Evolutionary conservation across 2,113 vertebrate species (phyloP), one percentile per base, ranked within the genome.

Genomic region (Carlito syrichta): DNA sequence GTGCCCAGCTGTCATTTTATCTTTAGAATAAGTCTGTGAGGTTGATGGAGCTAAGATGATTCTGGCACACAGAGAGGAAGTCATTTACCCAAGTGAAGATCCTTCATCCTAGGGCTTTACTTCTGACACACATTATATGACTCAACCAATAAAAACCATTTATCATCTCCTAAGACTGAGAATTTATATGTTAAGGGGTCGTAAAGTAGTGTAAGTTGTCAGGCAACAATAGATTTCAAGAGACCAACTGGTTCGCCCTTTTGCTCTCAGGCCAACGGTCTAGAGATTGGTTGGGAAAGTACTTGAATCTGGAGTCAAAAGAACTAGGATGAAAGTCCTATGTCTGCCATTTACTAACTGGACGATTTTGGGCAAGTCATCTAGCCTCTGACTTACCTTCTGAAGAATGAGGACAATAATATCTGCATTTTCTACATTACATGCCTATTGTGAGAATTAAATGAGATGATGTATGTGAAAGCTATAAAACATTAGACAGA

Each of bases 251-350:
- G 30, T 62, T 45, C 20, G 73, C 12, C 48, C 40, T 86, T 91
- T 73, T 89, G 27, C 78, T 87, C 32, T 90, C 62, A 93, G 93
- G 60, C n/a, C 12, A 50, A 1, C 40, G 30, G 62, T 52, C 56
- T 89, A 43, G 38, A 94, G 86, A 38, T 89, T 91, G 22, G 25
- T 78, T 79, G 81, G 86, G 71, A 96, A 96, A 92, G 35, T 45
- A 56, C 56, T 95, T 92, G 87, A 93, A 89, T 62, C 68, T 95
- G 38, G 66, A 95, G 22, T 85, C 27, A 86, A 86, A 95, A 90
- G 54, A 91, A 16, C 62, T 89, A 23, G 11, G 35, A 54, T 43
- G 4, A 91, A 89, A 86, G n/a, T 91, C 30, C 38, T 52, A 56
- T 63, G 27, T 68, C 58, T 92, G 66, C 84, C 13, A 56, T 91